Evolutionary conservation across 2,113 vertebrate genomes (phyloP).

Genomic region (Menidia beryllina): DNA sequence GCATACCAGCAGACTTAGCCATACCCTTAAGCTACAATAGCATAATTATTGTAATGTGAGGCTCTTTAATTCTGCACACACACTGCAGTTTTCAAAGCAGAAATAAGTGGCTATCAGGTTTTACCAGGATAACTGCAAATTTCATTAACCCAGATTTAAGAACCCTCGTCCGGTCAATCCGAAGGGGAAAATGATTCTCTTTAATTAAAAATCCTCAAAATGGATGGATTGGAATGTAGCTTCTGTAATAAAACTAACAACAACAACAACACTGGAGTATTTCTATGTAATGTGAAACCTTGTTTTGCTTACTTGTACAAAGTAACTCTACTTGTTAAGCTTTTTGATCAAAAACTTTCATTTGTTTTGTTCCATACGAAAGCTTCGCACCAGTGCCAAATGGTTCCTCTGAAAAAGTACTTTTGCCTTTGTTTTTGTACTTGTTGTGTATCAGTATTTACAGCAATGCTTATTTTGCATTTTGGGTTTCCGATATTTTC

Average conservation of each 20-base stretch:
- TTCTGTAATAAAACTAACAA: not conserved
- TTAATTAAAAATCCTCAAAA: slow-evolving; percentile 30
- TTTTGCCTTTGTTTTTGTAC: slow-evolving; percentile 1
- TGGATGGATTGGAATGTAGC: slow-evolving; percentile 13
- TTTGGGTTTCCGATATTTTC: not conserved
- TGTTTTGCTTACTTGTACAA: not conserved
- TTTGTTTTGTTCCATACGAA: not conserved
- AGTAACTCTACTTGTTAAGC: not conserved
- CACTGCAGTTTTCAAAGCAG: slow-evolving; percentile 3
- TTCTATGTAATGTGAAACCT: not conserved
- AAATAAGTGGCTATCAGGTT: slow-evolving; percentile 43
- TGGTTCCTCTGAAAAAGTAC: not conserved
- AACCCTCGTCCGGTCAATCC: slow-evolving; percentile 37
- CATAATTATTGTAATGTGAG: slow-evolving; percentile 26
- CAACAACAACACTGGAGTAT: not conserved
- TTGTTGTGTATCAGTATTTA: not conserved
- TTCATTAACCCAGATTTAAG: slow-evolving; percentile 43
- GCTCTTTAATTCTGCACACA: slow-evolving; percentile 20
- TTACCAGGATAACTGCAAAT: slow-evolving; percentile 44
- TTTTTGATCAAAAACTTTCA: not conserved
- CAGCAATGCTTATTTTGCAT: not conserved
- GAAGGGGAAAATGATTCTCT: not conserved
- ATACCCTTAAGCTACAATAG: slow-evolving; percentile 17
- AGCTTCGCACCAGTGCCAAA: not conserved
- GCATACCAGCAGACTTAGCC: slow-evolving; percentile 29